Evolutionary conservation across 2,888 invertebrate species (phyloP), one percentile per base, ranked within the genome.

Genomic region (Melieria omissa): DNA sequence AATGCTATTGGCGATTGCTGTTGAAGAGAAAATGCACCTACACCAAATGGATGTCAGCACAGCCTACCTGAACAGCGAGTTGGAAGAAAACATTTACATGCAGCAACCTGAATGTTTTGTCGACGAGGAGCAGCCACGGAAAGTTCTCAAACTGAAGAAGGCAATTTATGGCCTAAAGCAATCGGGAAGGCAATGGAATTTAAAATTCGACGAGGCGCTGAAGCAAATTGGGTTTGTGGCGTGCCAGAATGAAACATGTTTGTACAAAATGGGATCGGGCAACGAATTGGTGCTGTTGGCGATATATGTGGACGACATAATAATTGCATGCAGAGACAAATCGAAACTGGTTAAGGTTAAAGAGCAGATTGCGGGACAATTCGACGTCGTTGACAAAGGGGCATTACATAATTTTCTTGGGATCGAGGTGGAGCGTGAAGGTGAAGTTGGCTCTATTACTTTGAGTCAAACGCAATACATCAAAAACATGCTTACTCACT

Each of bases 121-220:
- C 10, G 57, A 67, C 49, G 14, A 47, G 4, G 58, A 12, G 6
- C 42, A 65, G 54, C 67, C 70, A 5, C 16, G 70, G 4, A 70
- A 65, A 29, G 75, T 76, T 12, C 45, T 75, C 4, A 75, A 70
- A 52, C 69, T 79, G 4, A 70, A 76, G 5, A 80, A 78, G 61
- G 72, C 77, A 0, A 62, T 80, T 4, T 79, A 79, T 58, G 78
- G 78, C 4, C 66, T 81, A 10, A 78, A 77, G 58, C 80, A 80
- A 57, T 70, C 74, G 29, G 29, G 29, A 29, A 29, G 29, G 29
- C 29, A 29, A 29, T 29, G 29, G 29, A 77, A 80, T 49, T 55
- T 57, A 10, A 77, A 75, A 60, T 65, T 78, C 5, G 75, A 77
- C 42, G 72, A 54, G n/a, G 73, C 69, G 29, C 58, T 76, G 16